Conservation (phyloP, 2,113 vertebrate genomes). For the Neogobius melanostomus region DNA sequence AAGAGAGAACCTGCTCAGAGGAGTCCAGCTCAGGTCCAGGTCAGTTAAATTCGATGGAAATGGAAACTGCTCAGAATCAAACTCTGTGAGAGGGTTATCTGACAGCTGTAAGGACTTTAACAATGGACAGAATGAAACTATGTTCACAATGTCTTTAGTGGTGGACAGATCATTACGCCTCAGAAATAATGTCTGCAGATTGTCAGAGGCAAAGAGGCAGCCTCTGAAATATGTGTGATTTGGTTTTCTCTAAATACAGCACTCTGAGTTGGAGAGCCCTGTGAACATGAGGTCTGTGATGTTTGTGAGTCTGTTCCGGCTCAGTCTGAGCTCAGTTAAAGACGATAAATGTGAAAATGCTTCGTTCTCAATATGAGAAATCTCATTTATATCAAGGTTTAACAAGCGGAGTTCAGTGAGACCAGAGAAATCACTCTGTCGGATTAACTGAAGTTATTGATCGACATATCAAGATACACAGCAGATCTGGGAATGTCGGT, state of each 20-base stretch:
- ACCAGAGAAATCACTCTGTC: not conserved
- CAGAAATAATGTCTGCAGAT: too few species aligned
- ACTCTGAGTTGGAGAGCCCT: too few species aligned
- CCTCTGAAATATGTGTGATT: too few species aligned
- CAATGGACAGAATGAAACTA: not conserved
- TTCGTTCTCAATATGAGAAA: not conserved
- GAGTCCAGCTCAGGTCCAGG: constrained; percentile 10
- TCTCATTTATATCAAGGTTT: fast-evolving
- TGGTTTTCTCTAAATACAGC: too few species aligned
- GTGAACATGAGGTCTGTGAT: too few species aligned
- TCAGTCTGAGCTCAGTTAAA: too few species aligned
- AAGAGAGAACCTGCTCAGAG: constrained; percentile 42
- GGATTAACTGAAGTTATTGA: not conserved
- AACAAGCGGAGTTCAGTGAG: constrained; percentile 8
- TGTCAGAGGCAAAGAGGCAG: too few species aligned
- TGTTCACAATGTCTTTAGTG: not conserved
- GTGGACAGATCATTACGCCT: too few species aligned
- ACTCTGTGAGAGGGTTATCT: not conserved
- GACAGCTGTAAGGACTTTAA: constrained; percentile 6
- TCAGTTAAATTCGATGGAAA: not conserved
- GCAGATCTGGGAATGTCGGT: constrained; percentile 18
- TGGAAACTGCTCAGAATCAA: not conserved
- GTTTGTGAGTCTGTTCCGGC: too few species aligned
- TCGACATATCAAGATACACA: fast-evolving
- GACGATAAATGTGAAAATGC: too few species aligned